Base-by-base conservation (phyloP, 2,797 vertebrate genomes). In the Poecilia wingei region DNA sequence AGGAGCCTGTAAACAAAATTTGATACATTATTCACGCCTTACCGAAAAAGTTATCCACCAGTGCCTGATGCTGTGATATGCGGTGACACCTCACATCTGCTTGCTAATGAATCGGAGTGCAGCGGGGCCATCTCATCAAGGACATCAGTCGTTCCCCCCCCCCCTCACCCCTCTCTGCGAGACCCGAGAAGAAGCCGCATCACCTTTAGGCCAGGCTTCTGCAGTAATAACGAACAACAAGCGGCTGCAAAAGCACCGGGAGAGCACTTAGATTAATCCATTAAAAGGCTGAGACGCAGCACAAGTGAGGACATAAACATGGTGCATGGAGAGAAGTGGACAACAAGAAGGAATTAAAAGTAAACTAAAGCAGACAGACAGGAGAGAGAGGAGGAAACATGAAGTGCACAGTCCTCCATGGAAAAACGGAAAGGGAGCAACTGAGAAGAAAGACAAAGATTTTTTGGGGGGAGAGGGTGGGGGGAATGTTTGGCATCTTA, bases 181-280 rank as follows among this genome's bases (percentile, higher is more conserved):
- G 88, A 86, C 84, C 79, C 53, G 68, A 82, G 82, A 59, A 57
- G 79, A 70, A 79, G 80, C 73, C 25, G 25, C 77, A 72, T 45
- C 41, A 74, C 83, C 82, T 87, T 80, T 84, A 92, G 84, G 87
- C 88, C 82, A 1, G 83, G 80, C 74, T 81, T 86, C 84, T 84
- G 78, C 88, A 53, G 78, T 88, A 90, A 90, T 90, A 87, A 91
- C 90, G 83, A 88, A 91, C 87, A 92, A 91, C 89, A 90, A 88
- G 86, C 89, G 89, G 88, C 86, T 87, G 91, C 85, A 73, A 79
- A 43, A 91, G 87, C 85, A 84, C 89, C 83, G 9, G 84, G 91
- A 91, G 88, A 91, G 87, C 89, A 88, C 91, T 92, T 90, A 79
- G 82, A 92, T 92, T 85, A 92, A 91, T 91, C 89, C 84, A 90